Base-by-base conservation (phyloP, 1,140 invertebrate genomes). In the Trinorchestia longiramus region DNA sequence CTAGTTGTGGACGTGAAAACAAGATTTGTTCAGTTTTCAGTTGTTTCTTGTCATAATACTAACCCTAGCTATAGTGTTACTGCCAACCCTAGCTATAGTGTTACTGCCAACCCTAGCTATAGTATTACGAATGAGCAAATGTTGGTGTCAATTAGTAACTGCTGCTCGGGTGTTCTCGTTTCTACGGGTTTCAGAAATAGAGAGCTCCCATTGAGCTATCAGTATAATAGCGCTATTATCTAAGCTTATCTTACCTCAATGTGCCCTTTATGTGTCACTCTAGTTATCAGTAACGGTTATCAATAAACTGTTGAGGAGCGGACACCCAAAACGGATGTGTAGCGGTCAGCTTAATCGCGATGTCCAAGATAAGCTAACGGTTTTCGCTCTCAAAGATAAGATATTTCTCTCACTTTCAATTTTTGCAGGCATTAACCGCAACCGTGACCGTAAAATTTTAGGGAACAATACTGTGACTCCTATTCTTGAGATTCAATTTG, bases 171-270 rank as follows among this genome's bases (percentile, higher is more conserved):
- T 28, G 62, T 36, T 77, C 28, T 77, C 28, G 62, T 77, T 77
- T 77, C 28, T 77, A 77, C 62, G 62, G 62, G 62, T 77, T 77
- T 77, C 62, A 19, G 15, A 77, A 77, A 77, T 77, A 28, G 62
- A 77, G 62, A 77, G 62, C 62, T 77, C 62, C 62, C 36, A 11
- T 77, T 36, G 62, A 77, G 62, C 43, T 91, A 91, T 91, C 88
- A 91, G 88, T 91, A 42, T 91, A 91, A 91, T 91, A 91, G 88
- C 41, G 88, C 11, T 44, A 42, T 91, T 91, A 91, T 91, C 88
- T 42, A 42, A 42, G 15, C 41, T 44, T 91, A 91, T 91, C 88
- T 91, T 91, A 91, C 88, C 88, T 91, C 88, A 91, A 91, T 91
- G 88, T 91, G 28, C 88, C 43, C 88, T 91, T 91, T 91, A 91